Conservation (phyloP, 2,113 vertebrate genomes). For the Sylvia atricapilla region DNA sequence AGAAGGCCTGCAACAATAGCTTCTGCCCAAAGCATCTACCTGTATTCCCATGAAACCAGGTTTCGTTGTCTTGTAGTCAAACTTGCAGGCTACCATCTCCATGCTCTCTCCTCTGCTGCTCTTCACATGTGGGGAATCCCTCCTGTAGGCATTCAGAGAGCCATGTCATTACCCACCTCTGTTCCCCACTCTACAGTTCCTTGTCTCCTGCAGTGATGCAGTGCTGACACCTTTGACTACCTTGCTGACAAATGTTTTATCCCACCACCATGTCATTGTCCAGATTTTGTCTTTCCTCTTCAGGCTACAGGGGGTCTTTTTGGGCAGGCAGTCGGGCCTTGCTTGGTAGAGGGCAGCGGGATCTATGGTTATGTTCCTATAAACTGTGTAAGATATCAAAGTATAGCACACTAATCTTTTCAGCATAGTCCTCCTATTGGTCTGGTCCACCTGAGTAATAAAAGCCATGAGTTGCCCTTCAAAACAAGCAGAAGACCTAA, state of each 20-base stretch:
- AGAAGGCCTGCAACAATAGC: background rate
- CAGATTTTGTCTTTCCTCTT: background rate
- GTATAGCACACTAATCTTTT: background rate
- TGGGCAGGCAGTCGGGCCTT: background rate
- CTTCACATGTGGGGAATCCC: accelerated
- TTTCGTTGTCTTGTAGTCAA: background rate
- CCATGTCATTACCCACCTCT: background rate
- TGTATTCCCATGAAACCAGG: background rate
- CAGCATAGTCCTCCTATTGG: background rate
- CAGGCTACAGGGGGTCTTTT: background rate
- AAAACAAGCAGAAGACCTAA: background rate
- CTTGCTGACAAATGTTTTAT: background rate
- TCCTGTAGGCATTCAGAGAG: background rate
- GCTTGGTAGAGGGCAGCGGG: background rate
- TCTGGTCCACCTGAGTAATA: background rate
- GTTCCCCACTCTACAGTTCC: background rate
- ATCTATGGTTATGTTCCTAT: background rate
- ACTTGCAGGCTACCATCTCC: background rate
- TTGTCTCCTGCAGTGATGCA: background rate
- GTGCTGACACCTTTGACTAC: background rate
- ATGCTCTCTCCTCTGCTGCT: background rate
- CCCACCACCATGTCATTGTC: background rate
- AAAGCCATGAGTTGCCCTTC: background rate
- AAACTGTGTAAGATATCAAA: background rate
- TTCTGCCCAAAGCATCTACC: background rate